Conservation (phyloP, 2,888 invertebrate genomes). For the Leptinotarsa juncta region DNA sequence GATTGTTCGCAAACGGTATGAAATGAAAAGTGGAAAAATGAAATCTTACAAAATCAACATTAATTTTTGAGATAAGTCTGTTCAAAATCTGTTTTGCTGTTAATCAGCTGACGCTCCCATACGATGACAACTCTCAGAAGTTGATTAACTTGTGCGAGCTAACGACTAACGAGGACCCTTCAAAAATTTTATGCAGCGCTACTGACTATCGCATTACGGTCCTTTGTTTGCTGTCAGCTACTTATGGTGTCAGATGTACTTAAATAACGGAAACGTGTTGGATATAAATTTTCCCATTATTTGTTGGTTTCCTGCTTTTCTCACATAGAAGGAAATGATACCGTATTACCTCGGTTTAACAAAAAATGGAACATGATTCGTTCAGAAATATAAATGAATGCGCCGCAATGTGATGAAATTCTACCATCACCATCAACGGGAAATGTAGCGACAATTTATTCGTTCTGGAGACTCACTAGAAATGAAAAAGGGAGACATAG, state of each 20-base stretch:
- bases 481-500: background rate
- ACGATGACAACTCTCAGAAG: too few species aligned
- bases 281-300: conserved; percentile 35
- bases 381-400: background rate
- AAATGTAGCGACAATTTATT: conserved; percentile 4
- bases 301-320: conserved; percentile 28
- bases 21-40: too few species aligned
- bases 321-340: conserved; percentile 30
- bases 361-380: conserved; percentile 8
- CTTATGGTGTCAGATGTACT: conserved; percentile 38
- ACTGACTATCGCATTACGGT: conserved; percentile 27
- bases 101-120: too few species aligned
- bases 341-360: conserved; percentile 21
- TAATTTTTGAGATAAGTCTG: too few species aligned
- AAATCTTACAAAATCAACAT: too few species aligned
- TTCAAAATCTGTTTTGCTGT: too few species aligned
- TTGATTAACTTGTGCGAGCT: too few species aligned
- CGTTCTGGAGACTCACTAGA: background rate
- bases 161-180: background rate
- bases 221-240: conserved; percentile 36
- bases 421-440: background rate
- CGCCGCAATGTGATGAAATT: background rate
- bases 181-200: background rate
- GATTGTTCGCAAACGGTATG: too few species aligned
- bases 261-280: conserved; percentile 33